Base-by-base conservation (phyloP, 1,140 invertebrate species). In the Musca vetustissima region DNA sequence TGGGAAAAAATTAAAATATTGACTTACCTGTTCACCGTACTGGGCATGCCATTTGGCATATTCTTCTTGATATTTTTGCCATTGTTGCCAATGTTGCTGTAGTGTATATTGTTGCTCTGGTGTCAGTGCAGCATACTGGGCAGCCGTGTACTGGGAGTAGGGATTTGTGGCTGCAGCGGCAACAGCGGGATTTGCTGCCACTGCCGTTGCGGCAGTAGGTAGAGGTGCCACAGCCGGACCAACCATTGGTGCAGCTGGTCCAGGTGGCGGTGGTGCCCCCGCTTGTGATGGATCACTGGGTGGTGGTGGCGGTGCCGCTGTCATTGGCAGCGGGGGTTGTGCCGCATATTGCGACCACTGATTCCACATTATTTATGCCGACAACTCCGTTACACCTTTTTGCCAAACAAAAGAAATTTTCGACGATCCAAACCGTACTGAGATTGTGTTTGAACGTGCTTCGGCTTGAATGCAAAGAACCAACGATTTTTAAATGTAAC, bases 41-140 rank as follows among this genome's bases (percentile, higher is more conserved):
- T 93, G 90, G 53, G 87, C 87, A 77, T 93, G 92, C 92, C 92
- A 94, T 74, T 93, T 91, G 50, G 91, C 88, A 78, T 92, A 93
- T 74, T 93, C 91, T 74, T 92, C 90, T 76, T 93, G 91, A 90
- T 92, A 93, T 71, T 91, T 90, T 36, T 90, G 87, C 92, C 92
- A 93, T 74, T 93, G 91, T 65, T 91, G 87, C 91, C 91, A 93
- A 75, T 92, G 91, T 77, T 92, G 91, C 77, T 93, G 91, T 68
- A 88, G 66, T 0, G 75, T 75, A 64, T 73, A 76, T 67, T 81
- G 82, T 66, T 79, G 77, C 25, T 79, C 80, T 8, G 80, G 78
- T 0, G 79, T 79, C 81, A 86, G 79, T 1, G 86, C 78, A 61
- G 87, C 84, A 86, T 90, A 92, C 79, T 92, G 90, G 66, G 91